Conservation (phyloP, 2,888 invertebrate genomes). For the Carpatolechia fugitivella region DNA sequence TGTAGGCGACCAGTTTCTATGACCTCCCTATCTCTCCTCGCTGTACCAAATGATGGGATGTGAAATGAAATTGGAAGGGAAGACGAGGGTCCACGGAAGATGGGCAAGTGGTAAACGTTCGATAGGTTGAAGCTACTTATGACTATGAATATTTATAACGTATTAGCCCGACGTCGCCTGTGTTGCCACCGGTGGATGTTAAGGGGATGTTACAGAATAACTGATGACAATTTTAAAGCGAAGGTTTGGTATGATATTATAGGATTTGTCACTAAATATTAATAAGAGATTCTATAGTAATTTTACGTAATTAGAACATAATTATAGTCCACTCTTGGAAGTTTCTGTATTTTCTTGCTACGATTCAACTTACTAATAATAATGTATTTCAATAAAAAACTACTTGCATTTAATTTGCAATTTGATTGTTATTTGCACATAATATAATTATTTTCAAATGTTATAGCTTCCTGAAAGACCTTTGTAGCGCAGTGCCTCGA, state of each 20-base stretch:
- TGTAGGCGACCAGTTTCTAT: constrained; percentile 41
- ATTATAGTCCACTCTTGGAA: no score
- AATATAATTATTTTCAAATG: no score
- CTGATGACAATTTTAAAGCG: constrained; percentile 14
- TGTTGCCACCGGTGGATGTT: constrained; percentile 51
- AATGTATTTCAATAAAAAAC: no score
- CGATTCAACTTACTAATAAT: no score
- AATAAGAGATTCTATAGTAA: no score
- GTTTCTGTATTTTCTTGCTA: no score
- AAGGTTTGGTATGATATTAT: not conserved
- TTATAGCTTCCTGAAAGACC: no score
- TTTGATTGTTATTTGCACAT: no score
- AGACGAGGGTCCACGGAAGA: constrained; percentile 21
- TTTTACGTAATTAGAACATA: no score
- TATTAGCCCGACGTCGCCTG: constrained; percentile 65
- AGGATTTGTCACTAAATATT: no score
- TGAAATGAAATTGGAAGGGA: constrained; percentile 14
- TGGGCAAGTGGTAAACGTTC: constrained; percentile 60
- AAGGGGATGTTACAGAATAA: constrained; percentile 37
- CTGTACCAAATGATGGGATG: constrained; percentile 12
- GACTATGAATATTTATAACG: constrained; percentile 76
- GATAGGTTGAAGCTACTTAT: constrained; percentile 71
- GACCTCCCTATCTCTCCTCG: constrained; percentile 29
- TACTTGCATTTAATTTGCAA: no score
- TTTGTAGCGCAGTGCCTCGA: no score